A percentile compares a stretch with the other conserved stretches of the same genome.
Conservation (phyloP, 2,888 invertebrate species). For the Neria commutata region DNA sequence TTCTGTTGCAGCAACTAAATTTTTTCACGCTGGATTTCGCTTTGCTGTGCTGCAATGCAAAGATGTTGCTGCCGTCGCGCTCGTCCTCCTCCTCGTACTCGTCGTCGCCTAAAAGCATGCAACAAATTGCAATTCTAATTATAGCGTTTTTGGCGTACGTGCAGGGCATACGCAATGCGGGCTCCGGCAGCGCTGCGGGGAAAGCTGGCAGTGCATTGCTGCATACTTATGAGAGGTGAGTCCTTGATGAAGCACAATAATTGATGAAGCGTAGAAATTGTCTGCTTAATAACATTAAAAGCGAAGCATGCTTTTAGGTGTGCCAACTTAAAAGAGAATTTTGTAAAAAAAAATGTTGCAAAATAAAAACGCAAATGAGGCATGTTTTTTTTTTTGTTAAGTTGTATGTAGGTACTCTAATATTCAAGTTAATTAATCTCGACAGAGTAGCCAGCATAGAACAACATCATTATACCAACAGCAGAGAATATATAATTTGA, state of each 20-base stretch:
- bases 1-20: too few species aligned
- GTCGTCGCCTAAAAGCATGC: constrained; percentile 48
- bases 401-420: too few species aligned
- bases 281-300: too few species aligned
- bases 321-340: too few species aligned
- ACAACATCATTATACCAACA: too few species aligned
- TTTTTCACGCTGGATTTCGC: background rate
- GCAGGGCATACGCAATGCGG: constrained; percentile 58
- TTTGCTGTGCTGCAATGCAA: background rate
- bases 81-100: constrained; percentile 10
- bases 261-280: background rate
- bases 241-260: constrained; percentile 14
- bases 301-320: too few species aligned
- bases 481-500: too few species aligned
- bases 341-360: too few species aligned
- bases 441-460: too few species aligned
- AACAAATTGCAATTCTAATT: constrained; percentile 60
- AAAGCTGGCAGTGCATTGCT: constrained; percentile 10
- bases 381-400: too few species aligned
- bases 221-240: constrained; percentile 48
- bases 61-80: constrained; percentile 15
- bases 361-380: too few species aligned
- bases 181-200: constrained; percentile 22
- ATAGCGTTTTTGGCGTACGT: constrained; percentile 57
- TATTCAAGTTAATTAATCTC: too few species aligned